Percentiles rank a stretch among this genome's conserved stretches.
These are phyloP conservation scores for Hippocampus barbouri DNA, from an alignment of 2,113 vertebrate genomes.

Conservation along the genomic window DNA sequence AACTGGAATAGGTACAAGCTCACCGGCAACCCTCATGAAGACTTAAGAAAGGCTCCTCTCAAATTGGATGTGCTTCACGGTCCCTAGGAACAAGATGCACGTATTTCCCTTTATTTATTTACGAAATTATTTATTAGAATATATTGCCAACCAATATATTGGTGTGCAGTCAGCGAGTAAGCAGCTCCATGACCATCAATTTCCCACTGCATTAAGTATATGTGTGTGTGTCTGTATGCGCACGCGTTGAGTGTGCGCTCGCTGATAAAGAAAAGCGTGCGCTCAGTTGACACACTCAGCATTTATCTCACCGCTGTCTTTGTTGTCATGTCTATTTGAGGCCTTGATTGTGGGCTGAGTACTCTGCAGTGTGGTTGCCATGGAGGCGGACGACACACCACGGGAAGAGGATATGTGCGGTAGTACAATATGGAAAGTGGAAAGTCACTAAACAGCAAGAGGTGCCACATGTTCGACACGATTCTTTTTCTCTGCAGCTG, in stretches of 20 bases:
- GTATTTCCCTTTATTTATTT: neutral
- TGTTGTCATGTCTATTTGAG: constrained; percentile 23
- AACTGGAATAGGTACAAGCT: neutral
- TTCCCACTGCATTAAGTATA: neutral
- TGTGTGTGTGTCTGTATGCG: neutral
- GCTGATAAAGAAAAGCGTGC: constrained; percentile 11
- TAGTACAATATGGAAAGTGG: constrained; percentile 3
- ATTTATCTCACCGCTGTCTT: neutral
- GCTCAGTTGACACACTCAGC: constrained; percentile 3
- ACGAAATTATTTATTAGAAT: neutral
- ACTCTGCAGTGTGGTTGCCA: constrained; percentile 31
- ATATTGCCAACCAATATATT: neutral
- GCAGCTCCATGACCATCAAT: neutral
- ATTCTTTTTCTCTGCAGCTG: neutral
- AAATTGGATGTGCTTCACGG: neutral
- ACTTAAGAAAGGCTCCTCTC: neutral
- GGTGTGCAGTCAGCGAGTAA: neutral
- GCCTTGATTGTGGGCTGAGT: constrained; percentile 11
- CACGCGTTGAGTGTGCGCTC: constrained; percentile 1
- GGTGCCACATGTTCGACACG: neutral
- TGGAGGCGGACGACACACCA: constrained; percentile 17
- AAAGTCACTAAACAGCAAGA: neutral
- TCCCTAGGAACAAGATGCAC: neutral
- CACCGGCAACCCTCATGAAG: neutral
- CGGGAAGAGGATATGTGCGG: neutral